Evolutionary conservation across 1,140 invertebrate genomes (phyloP).

Genomic region (Monomorium pharaonis): DNA sequence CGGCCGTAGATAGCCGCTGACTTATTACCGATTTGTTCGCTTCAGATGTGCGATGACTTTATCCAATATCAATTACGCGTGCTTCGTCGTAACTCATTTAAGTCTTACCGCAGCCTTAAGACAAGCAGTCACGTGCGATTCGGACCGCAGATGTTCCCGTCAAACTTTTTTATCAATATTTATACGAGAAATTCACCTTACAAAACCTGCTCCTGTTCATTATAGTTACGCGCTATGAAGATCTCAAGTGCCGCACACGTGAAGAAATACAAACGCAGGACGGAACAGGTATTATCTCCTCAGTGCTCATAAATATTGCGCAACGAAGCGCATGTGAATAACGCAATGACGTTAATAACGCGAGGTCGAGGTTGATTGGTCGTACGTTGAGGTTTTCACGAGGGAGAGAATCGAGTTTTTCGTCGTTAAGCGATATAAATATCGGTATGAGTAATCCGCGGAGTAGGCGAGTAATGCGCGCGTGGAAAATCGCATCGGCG

Average conservation of each 20-base stretch:
- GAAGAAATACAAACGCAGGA: background rate
- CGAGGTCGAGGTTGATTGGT: background rate
- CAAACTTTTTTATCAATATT: slow-evolving; percentile 24
- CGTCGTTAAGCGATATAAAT: background rate
- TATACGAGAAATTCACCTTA: slow-evolving; percentile 20
- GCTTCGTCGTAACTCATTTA: background rate
- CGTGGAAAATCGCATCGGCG: slow-evolving; percentile 4
- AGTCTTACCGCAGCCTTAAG: background rate
- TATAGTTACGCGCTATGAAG: background rate
- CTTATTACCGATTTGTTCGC: slow-evolving; percentile 23
- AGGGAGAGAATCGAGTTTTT: background rate
- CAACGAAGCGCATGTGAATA: slow-evolving; percentile 7
- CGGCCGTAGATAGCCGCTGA: background rate
- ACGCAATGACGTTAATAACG: slow-evolving; percentile 30
- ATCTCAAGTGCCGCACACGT: slow-evolving; percentile 15
- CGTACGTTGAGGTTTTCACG: background rate
- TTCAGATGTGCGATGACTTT: slow-evolving; percentile 30
- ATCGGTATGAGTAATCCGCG: background rate
- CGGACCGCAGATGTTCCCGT: background rate
- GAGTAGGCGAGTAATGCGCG: background rate
- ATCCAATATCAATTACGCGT: slow-evolving; percentile 33
- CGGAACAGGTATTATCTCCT: background rate
- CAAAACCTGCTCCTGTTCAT: slow-evolving; percentile 34
- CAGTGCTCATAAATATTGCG: slow-evolving; percentile 15
- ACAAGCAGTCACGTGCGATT: background rate